Conservation (phyloP, 2,888 invertebrate species). For the Agrypnus murinus region DNA sequence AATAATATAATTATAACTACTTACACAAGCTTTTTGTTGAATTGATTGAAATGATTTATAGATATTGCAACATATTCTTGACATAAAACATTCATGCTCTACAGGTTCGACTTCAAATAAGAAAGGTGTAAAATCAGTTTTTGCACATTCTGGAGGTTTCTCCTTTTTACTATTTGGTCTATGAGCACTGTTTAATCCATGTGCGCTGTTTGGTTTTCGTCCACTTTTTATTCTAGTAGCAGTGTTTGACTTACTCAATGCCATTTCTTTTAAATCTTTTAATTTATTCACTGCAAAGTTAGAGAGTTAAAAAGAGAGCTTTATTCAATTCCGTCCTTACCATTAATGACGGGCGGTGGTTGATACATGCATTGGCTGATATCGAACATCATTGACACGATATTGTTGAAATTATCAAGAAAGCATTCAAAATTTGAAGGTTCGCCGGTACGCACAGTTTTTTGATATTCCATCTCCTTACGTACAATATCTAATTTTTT, state of each 20-base stretch:
- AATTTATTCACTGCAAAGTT: too few species aligned
- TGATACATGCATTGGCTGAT: constrained; percentile 21
- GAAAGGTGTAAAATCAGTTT: constrained; percentile 27
- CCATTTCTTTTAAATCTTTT: too few species aligned
- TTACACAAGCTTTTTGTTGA: constrained; percentile 53
- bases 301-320: too few species aligned
- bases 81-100: constrained; percentile 40
- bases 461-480: constrained; percentile 43
- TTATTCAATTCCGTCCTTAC: too few species aligned
- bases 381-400: constrained; percentile 4
- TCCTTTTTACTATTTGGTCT: too few species aligned
- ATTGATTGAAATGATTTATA: constrained; percentile 44
- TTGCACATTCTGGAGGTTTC: constrained; percentile 5
- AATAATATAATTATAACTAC: constrained; percentile 15
- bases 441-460: constrained; percentile 52
- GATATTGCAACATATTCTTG: constrained; percentile 44
- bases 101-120: constrained; percentile 27
- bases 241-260: too few species aligned
- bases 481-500: constrained; percentile 49
- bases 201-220: too few species aligned
- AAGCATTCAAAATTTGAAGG: constrained; percentile 54
- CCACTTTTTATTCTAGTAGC: too few species aligned
- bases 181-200: too few species aligned
- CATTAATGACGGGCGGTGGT: constrained; percentile 26
- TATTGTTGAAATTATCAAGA: constrained; percentile 32